Base-by-base conservation (phyloP, 2,797 vertebrate genomes). In the Oceanodroma leucorhoa region DNA sequence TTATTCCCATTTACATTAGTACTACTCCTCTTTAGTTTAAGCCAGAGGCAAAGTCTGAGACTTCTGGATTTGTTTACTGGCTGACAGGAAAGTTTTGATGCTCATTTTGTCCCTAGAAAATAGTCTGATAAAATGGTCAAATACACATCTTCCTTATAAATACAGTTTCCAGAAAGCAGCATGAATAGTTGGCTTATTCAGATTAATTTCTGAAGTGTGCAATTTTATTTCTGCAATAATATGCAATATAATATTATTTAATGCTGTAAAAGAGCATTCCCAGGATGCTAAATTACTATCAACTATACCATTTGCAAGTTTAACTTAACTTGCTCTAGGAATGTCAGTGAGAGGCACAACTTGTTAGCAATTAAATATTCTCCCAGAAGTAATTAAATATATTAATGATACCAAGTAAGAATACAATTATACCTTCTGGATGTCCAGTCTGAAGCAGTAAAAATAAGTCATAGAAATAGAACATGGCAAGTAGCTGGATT, bases 321-420 rank as follows among this genome's bases (percentile, higher is more conserved):
- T 62, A 87, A 57, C 76, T 29, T 50, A 53, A 65, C 71, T 76
- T 30, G 5, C 21, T 67, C 50, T 34, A 79, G 70, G 77, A 76
- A 78, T 29, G 36, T 43, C 38, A 55, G 55, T 22, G 65, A 75
- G 57, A 72, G 14, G 36, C 4, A 90, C 69, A 83, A 58, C 23
- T 65, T 5, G 1, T 79, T 62, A 83, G 45, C 43, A 85, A 94
- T 61, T 91, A 81, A 76, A 64, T 55, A 26, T 29, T 26, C 14
- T 61, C 79, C 69, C 67, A 72, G 46, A 91, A 92, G 83, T 71
- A 83, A 94, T 88, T 82, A 76, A 83, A 77, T 88, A 48, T 81
- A 93, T 60, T 86, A 87, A 77, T 65, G 38, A 67, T 54, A 41
- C 48, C 48, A 87, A 89, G 72, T 65, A 65, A 40, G 34, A 78